Evolutionary conservation across 2,113 vertebrate genomes (phyloP).

Genomic region (Sturnus vulgaris): DNA sequence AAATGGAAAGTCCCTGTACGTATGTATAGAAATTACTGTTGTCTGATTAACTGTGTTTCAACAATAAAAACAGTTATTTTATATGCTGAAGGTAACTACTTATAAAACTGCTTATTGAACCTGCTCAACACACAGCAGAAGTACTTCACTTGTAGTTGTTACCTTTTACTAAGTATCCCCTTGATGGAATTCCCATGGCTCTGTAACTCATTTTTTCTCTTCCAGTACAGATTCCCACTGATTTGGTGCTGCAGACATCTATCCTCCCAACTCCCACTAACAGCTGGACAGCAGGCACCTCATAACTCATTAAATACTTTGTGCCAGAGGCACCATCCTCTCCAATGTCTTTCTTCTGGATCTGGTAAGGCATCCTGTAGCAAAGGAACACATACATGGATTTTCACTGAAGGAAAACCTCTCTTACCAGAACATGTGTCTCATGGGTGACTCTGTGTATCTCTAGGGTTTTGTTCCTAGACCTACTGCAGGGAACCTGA

Average conservation of each 20-base stretch:
- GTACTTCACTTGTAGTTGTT: neutral
- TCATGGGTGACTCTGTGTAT: neutral
- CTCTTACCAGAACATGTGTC: neutral
- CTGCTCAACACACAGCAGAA: neutral
- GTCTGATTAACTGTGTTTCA: neutral
- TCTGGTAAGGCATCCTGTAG: neutral
- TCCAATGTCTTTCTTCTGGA: neutral
- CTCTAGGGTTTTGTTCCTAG: neutral
- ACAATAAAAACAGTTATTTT: neutral
- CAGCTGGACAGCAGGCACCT: neutral
- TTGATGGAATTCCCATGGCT: neutral
- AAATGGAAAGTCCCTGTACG: neutral
- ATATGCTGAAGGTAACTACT: neutral
- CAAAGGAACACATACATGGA: neutral
- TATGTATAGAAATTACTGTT: neutral
- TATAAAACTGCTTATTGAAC: neutral
- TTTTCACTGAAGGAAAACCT: neutral
- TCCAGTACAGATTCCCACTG: neutral
- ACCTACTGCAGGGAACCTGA: neutral
- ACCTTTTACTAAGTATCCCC: neutral
- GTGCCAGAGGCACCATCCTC: neutral
- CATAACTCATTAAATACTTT: neutral
- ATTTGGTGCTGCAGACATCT: neutral
- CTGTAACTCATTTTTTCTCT: neutral
- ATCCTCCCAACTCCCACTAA: neutral